Evolutionary conservation across 2,888 invertebrate genomes (phyloP).

Genomic region (Trissonchulus latispiculum): DNA sequence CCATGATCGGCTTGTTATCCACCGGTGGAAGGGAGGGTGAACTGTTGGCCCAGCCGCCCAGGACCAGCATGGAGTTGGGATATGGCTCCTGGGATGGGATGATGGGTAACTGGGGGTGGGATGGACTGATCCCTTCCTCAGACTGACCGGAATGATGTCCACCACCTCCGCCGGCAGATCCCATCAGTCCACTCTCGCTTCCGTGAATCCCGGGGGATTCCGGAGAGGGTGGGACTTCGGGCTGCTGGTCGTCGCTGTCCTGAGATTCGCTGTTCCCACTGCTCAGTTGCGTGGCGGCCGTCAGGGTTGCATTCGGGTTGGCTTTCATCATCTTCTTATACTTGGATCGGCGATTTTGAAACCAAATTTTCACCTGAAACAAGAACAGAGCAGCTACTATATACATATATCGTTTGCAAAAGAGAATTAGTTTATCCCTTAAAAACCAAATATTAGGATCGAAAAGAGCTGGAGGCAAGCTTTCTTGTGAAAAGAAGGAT

Average conservation of each 20-base stretch:
- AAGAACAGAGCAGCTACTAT: too few species aligned
- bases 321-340: slow-evolving; percentile 95
- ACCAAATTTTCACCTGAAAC: slow-evolving; percentile 93
- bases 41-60: neutral
- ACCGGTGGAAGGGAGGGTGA: neutral
- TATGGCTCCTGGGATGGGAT: neutral
- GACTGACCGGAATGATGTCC: neutral
- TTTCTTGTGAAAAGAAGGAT: too few species aligned
- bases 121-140: neutral
- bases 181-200: neutral
- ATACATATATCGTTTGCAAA: too few species aligned
- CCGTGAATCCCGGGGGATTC: neutral
- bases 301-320: neutral
- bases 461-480: too few species aligned
- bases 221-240: neutral
- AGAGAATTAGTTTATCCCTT: too few species aligned
- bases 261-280: neutral
- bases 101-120: neutral
- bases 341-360: slow-evolving; percentile 93
- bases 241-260: neutral
- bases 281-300: neutral
- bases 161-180: neutral
- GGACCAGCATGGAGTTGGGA: neutral
- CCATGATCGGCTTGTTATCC: neutral
- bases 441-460: too few species aligned